phyloP scores from a whole-genome alignment of 2,888 invertebrate genomes.

The Myopa testacea region DNA sequence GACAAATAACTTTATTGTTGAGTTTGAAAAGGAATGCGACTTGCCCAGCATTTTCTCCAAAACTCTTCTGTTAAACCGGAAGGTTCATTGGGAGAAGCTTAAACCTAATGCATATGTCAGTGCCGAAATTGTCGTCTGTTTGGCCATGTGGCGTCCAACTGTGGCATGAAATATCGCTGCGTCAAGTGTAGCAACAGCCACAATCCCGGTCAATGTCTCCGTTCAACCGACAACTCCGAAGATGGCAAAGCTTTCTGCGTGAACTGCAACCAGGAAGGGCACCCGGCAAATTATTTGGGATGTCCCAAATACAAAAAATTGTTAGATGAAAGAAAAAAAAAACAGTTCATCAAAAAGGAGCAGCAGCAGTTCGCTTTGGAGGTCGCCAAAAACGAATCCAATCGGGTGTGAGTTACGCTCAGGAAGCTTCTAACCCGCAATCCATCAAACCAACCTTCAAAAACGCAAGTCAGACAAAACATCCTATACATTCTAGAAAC shows the following conservation, averaged over 20 bases:
- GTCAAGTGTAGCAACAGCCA: background rate
- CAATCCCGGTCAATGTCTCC: background rate
- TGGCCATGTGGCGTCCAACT: background rate
- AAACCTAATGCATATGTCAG: background rate
- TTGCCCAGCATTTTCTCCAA: background rate
- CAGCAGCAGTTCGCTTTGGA: no score
- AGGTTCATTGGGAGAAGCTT: background rate
- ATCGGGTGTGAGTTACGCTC: background rate
- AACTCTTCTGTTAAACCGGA: constrained; percentile 2
- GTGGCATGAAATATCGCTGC: constrained; percentile 9
- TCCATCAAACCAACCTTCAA: no score
- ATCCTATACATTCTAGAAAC: no score
- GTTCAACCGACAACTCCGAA: background rate
- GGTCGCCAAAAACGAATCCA: background rate
- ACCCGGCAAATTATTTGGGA: background rate
- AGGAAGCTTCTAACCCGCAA: background rate
- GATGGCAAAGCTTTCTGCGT: background rate
- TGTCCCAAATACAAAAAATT: background rate
- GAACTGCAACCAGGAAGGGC: background rate
- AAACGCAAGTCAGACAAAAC: no score
- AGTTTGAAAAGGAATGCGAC: no score
- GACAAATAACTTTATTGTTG: no score
- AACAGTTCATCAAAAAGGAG: background rate
- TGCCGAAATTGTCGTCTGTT: background rate
- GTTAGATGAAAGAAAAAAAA: background rate